Base-by-base conservation (phyloP, 2,888 invertebrate species). In the Aplocera efformata region DNA sequence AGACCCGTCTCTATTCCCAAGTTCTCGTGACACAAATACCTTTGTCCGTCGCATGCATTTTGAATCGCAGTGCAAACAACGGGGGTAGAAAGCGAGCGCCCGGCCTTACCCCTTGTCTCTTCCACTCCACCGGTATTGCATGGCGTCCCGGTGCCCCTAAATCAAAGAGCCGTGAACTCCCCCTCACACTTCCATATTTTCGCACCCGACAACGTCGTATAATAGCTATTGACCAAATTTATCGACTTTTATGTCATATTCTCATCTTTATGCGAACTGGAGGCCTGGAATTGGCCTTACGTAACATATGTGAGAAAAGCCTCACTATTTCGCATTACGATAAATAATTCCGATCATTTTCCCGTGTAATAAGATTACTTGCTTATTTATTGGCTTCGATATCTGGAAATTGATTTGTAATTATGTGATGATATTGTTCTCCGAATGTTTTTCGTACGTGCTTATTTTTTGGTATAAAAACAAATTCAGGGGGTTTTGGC, bases 181-280 rank as follows among this genome's bases (percentile, higher is more conserved):
- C 74, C 78, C 72, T 36, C 74, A 63, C 72, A 68, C 79, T 78
- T 76, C 80, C 81, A 84, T 83, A 85, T 85, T 84, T 85, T 84
- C 83, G 72, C 84, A 75, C 86, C 75, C 77, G 68, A 76, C 79
- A 78, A 71, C 76, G 79, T 75, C 79, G 76, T 81, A 78, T 85
- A 85, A 86, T 84, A 72, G 83, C 83, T 77, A 80, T 84, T 82
- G 84, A 81, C 77, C 78, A 81, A 83, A 86, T 86, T 85, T 84
- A 86, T 84, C 74, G 83, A 80, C 78, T 79, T 79, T 79, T 72
- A 71, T 76, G 82, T 81, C 82, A 79, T 81, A 80, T 82, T 83
- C 81, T 76, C 78, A 79, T 82, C 77, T 79, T 80, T 81, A 79
- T 83, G 79, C 72, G 71, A 65, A 60, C 64, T 66, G 58, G 60